phyloP scores from a whole-genome alignment of 2,888 invertebrate species.

The Mamestra brassicae region DNA sequence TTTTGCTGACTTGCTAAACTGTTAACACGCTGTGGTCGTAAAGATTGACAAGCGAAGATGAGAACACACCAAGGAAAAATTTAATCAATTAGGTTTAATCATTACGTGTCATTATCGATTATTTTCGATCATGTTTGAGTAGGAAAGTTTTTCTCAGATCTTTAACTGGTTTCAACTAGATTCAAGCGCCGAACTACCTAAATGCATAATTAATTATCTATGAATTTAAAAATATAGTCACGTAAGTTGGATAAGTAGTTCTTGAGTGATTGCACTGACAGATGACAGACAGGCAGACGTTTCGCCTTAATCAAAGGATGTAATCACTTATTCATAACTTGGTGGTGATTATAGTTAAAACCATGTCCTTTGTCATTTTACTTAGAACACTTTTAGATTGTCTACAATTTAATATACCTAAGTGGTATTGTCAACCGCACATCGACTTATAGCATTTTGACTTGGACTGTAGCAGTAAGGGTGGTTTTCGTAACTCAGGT shows the following conservation, averaged over 20 bases:
- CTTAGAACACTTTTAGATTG: conserved; percentile 8
- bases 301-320: background rate
- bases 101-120: background rate
- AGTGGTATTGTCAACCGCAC: background rate
- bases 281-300: conserved; percentile 30
- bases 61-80: background rate
- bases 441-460: background rate
- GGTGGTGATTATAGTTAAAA: background rate
- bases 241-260: conserved; percentile 32
- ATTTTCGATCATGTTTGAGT: background rate
- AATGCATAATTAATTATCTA: conserved; percentile 14
- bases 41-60: background rate
- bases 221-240: conserved; percentile 26
- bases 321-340: conserved; percentile 22
- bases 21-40: background rate
- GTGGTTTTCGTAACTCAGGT: background rate
- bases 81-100: background rate
- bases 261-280: conserved; percentile 14
- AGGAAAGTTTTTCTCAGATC: background rate
- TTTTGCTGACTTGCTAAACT: background rate
- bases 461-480: background rate
- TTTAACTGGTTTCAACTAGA: conserved; percentile 15
- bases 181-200: background rate
- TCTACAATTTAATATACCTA: background rate
- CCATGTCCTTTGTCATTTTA: background rate